Base-by-base conservation (phyloP, 2,113 vertebrate genomes). In the Psammodynastes pulverulentus region DNA sequence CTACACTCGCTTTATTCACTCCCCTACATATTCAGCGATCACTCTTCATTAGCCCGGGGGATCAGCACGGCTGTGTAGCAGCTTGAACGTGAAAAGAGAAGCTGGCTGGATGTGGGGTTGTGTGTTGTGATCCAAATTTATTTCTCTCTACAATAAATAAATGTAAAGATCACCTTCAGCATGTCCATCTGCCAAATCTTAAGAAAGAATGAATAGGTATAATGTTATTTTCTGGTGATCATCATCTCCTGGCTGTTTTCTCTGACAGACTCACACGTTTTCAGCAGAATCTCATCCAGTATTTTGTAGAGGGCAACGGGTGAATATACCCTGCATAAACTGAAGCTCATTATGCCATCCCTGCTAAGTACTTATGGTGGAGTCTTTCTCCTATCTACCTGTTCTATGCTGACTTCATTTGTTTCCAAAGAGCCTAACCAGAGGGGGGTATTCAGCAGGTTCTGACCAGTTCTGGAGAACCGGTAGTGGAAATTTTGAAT, bases 11-110 rank as follows among this genome's bases (percentile, higher is more conserved):
- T 39, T 24, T 15, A 67, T 48, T 90, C 54, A 54, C 52, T 49
- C 13, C 26, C 23, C n/a, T 79, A 79, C 15, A 39, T 39, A 79
- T 79, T 39, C 5, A 79, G 5, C 1, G 1, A 79, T 56, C 23
- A 12, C 45, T 58, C 29, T 17, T 89, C 85, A 43, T 90, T 94
- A 95, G 90, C 93, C 96, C 90, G 94, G 93, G 95, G 91, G 96
- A 96, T 29, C 93, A 93, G 95, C 94, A 93, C 93, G 95, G 96
- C 92, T 79, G 84, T 92, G 93, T 93, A 94, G 89, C 93, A 94
- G 94, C 95, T 94, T 95, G 96, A 95, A 95, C 45, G 62, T 62
- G 94, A 91, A 95, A 96, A 96, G 95, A 95, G 96, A 97, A 97
- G 95, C 95, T 96, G 96, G 93, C 94, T 94, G 92, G 92, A 92